Percentiles rank a stretch among this genome's conserved stretches.
Evolutionary conservation across 92 coral and sea anemone genomes (phyloP).

Genomic region (Plumapathes pennacea): DNA sequence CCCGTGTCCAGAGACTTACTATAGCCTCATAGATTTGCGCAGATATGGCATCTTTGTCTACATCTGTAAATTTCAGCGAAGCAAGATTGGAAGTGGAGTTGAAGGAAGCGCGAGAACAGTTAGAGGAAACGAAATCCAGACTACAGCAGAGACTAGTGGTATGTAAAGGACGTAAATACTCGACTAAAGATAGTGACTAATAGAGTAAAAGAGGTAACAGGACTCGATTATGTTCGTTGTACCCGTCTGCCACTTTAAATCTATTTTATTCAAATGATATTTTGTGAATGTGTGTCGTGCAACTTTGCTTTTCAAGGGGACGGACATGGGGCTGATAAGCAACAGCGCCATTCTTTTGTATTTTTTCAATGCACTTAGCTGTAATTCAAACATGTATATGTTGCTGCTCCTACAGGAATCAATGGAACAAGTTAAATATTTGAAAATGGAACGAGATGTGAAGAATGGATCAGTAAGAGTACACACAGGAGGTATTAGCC

Average conservation of each 20-base stretch:
- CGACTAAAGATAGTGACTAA: neutral
- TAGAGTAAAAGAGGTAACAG: neutral
- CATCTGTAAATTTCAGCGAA: slow-evolving; percentile 49
- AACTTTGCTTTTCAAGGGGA: no score
- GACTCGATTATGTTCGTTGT: no score
- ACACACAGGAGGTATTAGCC: slow-evolving; percentile 67
- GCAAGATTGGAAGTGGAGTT: slow-evolving; percentile 67
- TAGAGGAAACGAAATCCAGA: slow-evolving; percentile 70
- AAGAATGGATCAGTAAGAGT: slow-evolving; percentile 65
- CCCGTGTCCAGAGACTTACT: no score
- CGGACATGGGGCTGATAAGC: no score
- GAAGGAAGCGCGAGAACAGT: slow-evolving; percentile 63
- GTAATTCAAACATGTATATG: no score
- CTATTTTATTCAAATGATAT: no score
- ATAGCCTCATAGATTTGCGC: no score
- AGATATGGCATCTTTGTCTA: no score
- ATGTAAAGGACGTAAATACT: neutral
- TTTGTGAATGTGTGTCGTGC: no score
- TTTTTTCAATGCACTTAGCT: no score
- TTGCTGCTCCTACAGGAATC: slow-evolving; percentile 58
- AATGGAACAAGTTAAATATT: slow-evolving; percentile 80
- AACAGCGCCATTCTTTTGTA: no score
- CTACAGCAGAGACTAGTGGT: slow-evolving; percentile 86
- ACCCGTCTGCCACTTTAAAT: no score
- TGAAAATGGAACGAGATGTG: slow-evolving; percentile 82